phyloP scores from a whole-genome alignment of 2,797 vertebrate species.

The Sardinella longiceps region DNA sequence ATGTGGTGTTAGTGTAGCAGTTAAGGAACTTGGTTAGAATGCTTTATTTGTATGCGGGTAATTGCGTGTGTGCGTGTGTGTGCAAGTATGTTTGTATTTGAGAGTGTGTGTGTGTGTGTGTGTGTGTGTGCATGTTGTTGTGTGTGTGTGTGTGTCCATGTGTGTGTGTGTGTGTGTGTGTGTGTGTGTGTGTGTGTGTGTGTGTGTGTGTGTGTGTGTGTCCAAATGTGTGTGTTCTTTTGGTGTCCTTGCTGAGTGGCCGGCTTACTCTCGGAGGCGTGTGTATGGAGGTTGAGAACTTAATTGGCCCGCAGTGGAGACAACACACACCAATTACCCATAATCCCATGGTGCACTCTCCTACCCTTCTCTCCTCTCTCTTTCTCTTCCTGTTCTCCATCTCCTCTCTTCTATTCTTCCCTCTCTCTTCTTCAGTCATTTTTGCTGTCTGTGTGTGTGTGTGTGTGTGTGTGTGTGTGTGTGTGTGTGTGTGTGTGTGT shows the following conservation, averaged over 20 bases:
- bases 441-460: background rate
- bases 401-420: background rate
- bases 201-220: conserved; percentile 21
- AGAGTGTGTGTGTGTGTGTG: background rate
- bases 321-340: conserved; percentile 60
- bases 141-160: background rate
- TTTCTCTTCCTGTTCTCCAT: background rate
- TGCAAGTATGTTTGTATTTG: background rate
- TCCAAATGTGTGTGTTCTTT: too few relatives aligned
- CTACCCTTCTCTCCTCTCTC: background rate
- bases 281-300: conserved; percentile 31
- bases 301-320: conserved; percentile 56
- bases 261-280: background rate
- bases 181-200: conserved; percentile 14
- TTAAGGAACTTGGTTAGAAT: too few relatives aligned
- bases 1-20: too few relatives aligned
- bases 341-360: conserved; percentile 36
- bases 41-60: too few relatives aligned
- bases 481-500: background rate
- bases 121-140: background rate
- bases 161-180: background rate
- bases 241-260: background rate
- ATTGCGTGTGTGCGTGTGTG: too few relatives aligned
- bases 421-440: background rate
- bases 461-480: conserved; percentile 7